Percentiles rank a stretch among this genome's conserved stretches.
These are phyloP conservation scores for Aspiorhynchus laticeps DNA, from an alignment of 2,113 vertebrate species.

Conservation along the genomic window DNA sequence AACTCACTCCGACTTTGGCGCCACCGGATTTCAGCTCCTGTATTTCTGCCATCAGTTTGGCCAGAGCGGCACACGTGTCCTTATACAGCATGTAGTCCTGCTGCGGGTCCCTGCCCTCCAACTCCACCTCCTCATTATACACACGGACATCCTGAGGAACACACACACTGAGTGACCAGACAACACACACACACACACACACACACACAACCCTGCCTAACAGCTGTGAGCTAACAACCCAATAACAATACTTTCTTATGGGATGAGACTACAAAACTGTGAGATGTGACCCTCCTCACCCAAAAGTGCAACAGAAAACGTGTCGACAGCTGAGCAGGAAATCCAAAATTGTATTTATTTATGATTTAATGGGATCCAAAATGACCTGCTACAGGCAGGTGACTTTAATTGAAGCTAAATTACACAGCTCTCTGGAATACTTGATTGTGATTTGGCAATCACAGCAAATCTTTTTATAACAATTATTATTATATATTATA, in stretches of 20 bases:
- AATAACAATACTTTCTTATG: neutral
- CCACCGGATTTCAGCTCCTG: slow-evolving; percentile 91
- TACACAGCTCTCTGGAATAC: neutral
- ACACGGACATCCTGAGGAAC: slow-evolving; percentile 81
- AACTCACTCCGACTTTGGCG: slow-evolving; percentile 87
- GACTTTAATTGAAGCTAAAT: neutral
- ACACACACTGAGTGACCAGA: neutral
- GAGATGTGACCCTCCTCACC: neutral
- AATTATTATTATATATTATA: too few relatives aligned
- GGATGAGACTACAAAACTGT: neutral
- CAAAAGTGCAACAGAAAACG: neutral
- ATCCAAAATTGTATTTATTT: neutral
- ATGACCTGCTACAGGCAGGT: neutral
- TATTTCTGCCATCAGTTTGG: slow-evolving; percentile 92
- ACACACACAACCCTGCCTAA: neutral
- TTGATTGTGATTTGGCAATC: neutral
- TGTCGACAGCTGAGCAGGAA: neutral
- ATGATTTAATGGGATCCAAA: neutral
- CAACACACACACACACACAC: neutral
- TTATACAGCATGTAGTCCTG: slow-evolving; percentile 90
- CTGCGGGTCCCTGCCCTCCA: slow-evolving; percentile 86
- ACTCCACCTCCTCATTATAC: slow-evolving; percentile 91
- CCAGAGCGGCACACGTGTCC: slow-evolving; percentile 87
- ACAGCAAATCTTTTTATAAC: too few relatives aligned
- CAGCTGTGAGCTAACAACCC: neutral